These are phyloP conservation scores for Microctenopoma lineatum DNA, from an alignment of 2,797 vertebrate species.

Conservation along the genomic window DNA sequence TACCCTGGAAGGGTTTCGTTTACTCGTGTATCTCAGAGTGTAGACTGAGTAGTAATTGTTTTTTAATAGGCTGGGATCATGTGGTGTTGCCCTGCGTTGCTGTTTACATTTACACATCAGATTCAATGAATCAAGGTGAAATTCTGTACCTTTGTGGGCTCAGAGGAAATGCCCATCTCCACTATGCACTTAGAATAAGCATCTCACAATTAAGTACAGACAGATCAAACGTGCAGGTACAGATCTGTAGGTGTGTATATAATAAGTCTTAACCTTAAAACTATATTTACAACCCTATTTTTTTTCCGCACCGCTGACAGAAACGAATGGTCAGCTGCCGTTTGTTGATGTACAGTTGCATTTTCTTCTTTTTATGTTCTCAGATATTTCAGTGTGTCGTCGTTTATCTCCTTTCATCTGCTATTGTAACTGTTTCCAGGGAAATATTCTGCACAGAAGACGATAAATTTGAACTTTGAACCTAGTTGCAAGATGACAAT, in stretches of 20 bases:
- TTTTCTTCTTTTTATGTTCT: background rate
- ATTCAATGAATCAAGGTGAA: background rate
- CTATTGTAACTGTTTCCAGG: conserved; percentile 7
- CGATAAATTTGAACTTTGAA: conserved; percentile 50
- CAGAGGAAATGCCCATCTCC: conserved; percentile 21
- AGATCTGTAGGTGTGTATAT: conserved; percentile 2
- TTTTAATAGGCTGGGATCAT: background rate
- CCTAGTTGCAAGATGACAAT: conserved; percentile 18
- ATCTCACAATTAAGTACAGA: conserved; percentile 27
- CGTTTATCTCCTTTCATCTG: background rate
- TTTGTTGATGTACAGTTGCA: background rate
- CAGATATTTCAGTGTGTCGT: background rate
- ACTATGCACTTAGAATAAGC: background rate
- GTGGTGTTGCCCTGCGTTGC: background rate
- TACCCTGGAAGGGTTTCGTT: conserved; percentile 11
- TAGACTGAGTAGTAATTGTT: background rate
- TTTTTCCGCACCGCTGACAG: background rate
- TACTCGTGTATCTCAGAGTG: background rate
- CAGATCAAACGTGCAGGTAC: background rate
- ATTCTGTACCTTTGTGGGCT: background rate
- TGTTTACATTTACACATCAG: no score
- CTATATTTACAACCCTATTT: background rate
- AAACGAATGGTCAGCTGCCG: background rate
- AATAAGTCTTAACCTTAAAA: background rate
- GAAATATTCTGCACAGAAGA: conserved; percentile 14